These are phyloP conservation scores for Watsonalla cultraria DNA, from an alignment of 2,888 invertebrate genomes.

Conservation along the genomic window DNA sequence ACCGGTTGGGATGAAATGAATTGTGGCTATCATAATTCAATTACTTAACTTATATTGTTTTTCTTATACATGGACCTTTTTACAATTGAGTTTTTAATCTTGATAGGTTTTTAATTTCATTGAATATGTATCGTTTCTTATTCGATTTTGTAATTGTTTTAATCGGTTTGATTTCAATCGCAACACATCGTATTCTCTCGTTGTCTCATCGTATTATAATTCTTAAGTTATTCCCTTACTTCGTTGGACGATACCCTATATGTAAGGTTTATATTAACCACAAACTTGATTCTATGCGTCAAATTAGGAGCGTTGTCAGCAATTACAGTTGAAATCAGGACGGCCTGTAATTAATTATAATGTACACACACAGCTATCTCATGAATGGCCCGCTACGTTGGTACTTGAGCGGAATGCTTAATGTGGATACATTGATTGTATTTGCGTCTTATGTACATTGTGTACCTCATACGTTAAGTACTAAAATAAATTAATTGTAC, in stretches of 20 bases:
- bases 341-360: slow-evolving; percentile 49
- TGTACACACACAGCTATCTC: slow-evolving; percentile 48
- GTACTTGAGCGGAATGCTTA: slow-evolving; percentile 38
- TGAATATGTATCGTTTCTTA: too few relatives aligned
- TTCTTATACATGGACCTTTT: neutral
- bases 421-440: slow-evolving; percentile 14
- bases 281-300: slow-evolving; percentile 9
- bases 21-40: neutral
- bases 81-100: too few relatives aligned
- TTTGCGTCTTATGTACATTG: neutral
- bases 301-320: slow-evolving; percentile 12
- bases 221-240: too few relatives aligned
- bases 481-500: too few relatives aligned
- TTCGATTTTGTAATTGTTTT: too few relatives aligned
- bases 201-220: too few relatives aligned
- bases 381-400: slow-evolving; percentile 49
- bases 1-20: neutral
- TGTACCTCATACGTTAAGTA: too few relatives aligned
- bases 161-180: too few relatives aligned
- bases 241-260: too few relatives aligned
- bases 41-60: neutral
- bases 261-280: neutral
- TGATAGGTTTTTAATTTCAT: too few relatives aligned
- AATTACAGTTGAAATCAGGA: slow-evolving; percentile 46
- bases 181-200: too few relatives aligned